Evolutionary conservation across 2,888 invertebrate species (phyloP), one percentile per base, ranked within the genome.

Genomic region (Tortrix viridana): DNA sequence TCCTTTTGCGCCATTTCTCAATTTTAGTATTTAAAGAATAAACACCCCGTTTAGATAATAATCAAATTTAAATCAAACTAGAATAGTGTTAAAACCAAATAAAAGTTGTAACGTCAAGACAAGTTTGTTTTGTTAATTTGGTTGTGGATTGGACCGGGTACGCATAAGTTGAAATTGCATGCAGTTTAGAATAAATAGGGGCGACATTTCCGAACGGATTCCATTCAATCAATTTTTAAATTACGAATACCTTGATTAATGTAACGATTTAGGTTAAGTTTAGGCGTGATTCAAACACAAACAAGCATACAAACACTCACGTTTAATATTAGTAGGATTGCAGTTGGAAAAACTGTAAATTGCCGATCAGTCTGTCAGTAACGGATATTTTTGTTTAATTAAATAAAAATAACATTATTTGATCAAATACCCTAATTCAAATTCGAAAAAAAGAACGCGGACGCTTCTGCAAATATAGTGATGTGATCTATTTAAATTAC

Each of bases 71-170:
- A 32, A 32, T 32, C 19, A 46, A 62, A 49, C 59, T 32, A 62
- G 9, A 9, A 26, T 38, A 57, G 50, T 41, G 47, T 64, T 48
- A 64, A 64, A 59, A 64, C 48, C 49, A 55, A 65, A 65, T 60
- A 60, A 65, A 64, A 59, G 59, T 60, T 59, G 55, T 64, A 59
- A 50, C 50, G 56, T 50, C 38, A 37, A 53, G 54, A 52, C 62
- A 82, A 85, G 80, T 85, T 85, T 79, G 81, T 82, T 85, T 85
- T 79, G 81, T 82, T 84, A 85, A 85, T 85, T 85, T 81, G 73
- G 75, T 71, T 75, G 70, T 70, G 73, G 72, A 76, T 76, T 71
- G 73, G 74, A 74, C 74, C 74, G 71, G 71, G 74, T 75, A 76
- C 74, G 73, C 66, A 69, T 73, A 79, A 85, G 78, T 84, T 84